phyloP scores from a whole-genome alignment of 2,888 invertebrate genomes.

The Coleophora deauratella region DNA sequence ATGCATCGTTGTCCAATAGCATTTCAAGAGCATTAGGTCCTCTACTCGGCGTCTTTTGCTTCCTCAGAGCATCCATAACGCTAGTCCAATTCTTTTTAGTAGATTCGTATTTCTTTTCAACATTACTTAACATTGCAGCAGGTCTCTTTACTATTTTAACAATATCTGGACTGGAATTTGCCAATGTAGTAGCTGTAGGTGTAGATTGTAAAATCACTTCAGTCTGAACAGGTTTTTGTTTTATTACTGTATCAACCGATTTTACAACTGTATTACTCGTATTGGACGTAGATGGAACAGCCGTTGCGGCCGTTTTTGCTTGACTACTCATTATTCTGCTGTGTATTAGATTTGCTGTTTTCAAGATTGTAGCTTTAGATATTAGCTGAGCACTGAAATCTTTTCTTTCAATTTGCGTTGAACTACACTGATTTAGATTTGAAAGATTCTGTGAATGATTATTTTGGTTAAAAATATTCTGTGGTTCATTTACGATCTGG shows the following conservation, averaged over 20 bases:
- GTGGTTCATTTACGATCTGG: too few relatives aligned
- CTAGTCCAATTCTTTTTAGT: conserved; percentile 39
- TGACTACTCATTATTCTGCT: background rate
- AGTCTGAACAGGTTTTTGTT: background rate
- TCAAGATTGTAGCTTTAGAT: background rate
- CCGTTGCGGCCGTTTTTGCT: background rate
- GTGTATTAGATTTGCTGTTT: conserved; percentile 1
- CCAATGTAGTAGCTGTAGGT: too few relatives aligned
- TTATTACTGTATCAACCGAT: background rate
- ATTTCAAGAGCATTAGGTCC: conserved; percentile 50
- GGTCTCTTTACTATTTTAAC: too few relatives aligned
- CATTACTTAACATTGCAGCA: background rate
- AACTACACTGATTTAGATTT: too few relatives aligned
- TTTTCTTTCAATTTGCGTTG: too few relatives aligned
- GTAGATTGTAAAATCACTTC: background rate
- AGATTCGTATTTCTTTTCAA: background rate
- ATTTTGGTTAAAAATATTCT: too few relatives aligned
- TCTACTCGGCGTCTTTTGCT: conserved; percentile 53
- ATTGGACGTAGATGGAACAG: background rate
- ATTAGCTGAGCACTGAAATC: background rate
- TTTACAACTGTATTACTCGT: background rate
- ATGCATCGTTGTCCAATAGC: conserved; percentile 37
- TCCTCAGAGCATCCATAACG: conserved; percentile 48
- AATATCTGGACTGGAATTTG: too few relatives aligned
- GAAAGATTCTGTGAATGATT: too few relatives aligned